phyloP scores from a whole-genome alignment of 1,140 invertebrate genomes.

The Drosophila sucinea region DNA sequence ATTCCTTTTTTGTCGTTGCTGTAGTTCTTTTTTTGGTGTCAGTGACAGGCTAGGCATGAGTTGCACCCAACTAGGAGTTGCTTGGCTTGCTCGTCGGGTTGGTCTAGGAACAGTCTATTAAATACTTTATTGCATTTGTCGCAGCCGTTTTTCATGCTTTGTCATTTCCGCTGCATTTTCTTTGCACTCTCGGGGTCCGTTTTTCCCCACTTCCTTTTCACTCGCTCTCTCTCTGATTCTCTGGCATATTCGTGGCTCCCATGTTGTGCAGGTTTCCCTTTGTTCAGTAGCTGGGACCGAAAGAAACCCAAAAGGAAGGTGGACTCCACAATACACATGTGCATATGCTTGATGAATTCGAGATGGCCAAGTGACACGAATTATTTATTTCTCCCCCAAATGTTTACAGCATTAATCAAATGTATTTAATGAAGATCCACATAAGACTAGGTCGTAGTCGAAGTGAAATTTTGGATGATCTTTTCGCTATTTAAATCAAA shows the following conservation, averaged over 20 bases:
- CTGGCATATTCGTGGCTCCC: conserved; percentile 5
- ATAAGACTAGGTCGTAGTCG: too few relatives aligned
- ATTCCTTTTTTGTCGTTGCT: conserved; percentile 43
- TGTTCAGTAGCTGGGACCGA: conserved; percentile 47
- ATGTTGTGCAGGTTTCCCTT: conserved; percentile 51
- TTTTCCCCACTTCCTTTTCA: conserved; percentile 12
- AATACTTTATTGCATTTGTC: conserved; percentile 82
- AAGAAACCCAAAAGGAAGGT: conserved; percentile 22
- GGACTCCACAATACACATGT: conserved; percentile 31
- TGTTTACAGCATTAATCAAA: too few relatives aligned
- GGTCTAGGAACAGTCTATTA: conserved; percentile 79
- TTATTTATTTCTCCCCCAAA: too few relatives aligned
- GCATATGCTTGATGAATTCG: conserved; percentile 21
- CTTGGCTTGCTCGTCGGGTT: conserved; percentile 19
- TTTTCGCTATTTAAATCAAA: too few relatives aligned
- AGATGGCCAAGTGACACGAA: conserved; percentile 14
- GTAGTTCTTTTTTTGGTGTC: conserved; percentile 52
- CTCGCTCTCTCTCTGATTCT: neutral
- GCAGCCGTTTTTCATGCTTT: conserved; percentile 81
- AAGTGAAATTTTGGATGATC: too few relatives aligned
- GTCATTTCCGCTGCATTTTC: conserved; percentile 81
- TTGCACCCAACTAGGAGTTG: conserved; percentile 44
- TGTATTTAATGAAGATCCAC: too few relatives aligned
- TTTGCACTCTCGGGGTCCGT: conserved; percentile 53
- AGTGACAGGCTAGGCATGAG: conserved; percentile 62